phyloP scores from a whole-genome alignment of 2,113 vertebrate genomes.

The Natator depressus region DNA sequence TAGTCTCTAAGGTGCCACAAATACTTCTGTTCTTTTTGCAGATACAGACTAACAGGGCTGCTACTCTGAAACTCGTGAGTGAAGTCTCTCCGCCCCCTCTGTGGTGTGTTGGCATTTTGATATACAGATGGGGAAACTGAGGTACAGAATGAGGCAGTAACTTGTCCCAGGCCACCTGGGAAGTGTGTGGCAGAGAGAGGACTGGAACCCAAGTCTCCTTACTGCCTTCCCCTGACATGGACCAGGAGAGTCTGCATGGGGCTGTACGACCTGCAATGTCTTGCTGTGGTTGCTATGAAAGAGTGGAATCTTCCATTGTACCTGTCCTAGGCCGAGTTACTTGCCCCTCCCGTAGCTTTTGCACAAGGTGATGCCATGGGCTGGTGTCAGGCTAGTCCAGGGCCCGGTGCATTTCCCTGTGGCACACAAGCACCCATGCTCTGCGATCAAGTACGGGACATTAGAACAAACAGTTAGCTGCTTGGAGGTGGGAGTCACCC shows the following conservation, averaged over 20 bases:
- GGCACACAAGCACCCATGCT: fast-evolving
- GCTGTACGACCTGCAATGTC: background rate
- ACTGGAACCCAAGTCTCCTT: background rate
- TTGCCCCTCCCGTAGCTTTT: background rate
- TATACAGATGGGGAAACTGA: background rate
- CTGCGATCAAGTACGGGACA: fast-evolving
- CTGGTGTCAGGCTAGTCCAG: fast-evolving
- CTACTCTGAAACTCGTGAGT: no score
- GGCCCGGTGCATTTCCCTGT: background rate
- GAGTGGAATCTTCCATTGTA: background rate
- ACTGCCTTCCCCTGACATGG: background rate
- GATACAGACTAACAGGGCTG: no score
- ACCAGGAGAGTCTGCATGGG: fast-evolving
- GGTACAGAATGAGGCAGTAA: background rate
- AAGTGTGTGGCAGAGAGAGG: background rate
- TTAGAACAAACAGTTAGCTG: conserved; percentile 30
- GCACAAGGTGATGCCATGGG: no score
- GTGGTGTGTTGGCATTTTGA: background rate
- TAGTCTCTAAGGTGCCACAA: no score
- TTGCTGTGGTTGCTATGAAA: background rate
- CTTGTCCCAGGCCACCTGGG: fast-evolving
- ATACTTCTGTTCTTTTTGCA: no score
- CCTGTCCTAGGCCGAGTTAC: background rate
- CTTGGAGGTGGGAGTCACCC: conserved; percentile 35
- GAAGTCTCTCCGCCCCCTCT: background rate